These are phyloP conservation scores for Mustela lutreola DNA, from an alignment of 2,113 vertebrate genomes.

Conservation along the genomic window DNA sequence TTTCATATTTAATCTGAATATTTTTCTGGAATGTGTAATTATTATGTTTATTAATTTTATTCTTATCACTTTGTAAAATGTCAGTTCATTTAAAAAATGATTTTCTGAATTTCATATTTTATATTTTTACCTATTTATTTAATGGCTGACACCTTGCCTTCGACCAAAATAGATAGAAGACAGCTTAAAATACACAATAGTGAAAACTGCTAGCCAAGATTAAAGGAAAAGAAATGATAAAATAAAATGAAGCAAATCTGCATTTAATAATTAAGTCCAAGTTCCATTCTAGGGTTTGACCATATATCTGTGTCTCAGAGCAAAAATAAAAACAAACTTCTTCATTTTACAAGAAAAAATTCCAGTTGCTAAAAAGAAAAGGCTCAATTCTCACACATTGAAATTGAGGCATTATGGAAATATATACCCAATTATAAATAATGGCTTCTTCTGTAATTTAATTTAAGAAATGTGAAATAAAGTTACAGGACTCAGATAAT, in stretches of 20 bases:
- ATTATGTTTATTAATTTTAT: neutral
- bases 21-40: neutral
- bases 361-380: neutral
- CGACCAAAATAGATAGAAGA: neutral
- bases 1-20: neutral
- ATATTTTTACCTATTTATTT: neutral
- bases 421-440: neutral
- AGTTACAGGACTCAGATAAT: neutral
- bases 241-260: neutral
- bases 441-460: neutral
- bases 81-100: neutral
- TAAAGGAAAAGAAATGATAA: neutral
- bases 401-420: neutral
- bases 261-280: neutral
- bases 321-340: neutral
- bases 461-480: neutral
- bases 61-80: neutral
- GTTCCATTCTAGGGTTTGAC: neutral
- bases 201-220: neutral
- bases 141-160: neutral
- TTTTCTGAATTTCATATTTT: neutral
- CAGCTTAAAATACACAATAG: neutral
- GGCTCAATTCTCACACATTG: neutral
- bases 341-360: neutral
- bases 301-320: neutral